Percentiles rank a stretch among this genome's conserved stretches.
Conservation (phyloP, 2,888 invertebrate species). For the Caenorhabditis doughertyi region DNA sequence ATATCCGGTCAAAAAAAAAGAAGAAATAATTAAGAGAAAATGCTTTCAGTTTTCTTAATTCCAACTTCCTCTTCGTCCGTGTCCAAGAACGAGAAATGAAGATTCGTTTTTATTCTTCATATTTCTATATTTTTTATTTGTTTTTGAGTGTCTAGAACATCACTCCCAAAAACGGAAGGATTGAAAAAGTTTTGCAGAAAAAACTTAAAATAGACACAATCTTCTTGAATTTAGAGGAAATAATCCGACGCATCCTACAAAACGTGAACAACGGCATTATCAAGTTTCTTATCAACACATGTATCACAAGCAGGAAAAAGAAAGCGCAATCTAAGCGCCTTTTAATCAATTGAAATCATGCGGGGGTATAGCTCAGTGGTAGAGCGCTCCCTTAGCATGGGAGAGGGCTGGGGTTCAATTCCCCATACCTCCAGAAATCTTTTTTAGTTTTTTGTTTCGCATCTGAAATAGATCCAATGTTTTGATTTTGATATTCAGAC, state of each 20-base stretch:
- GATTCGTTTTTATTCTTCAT: not conserved
- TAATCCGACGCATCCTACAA: too few species aligned
- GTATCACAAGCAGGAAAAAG: not conserved
- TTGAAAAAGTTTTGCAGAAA: too few species aligned
- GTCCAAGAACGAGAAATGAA: not conserved
- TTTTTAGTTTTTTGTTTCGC: conserved; percentile 19
- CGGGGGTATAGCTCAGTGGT: conserved; percentile 77
- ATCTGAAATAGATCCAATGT: not conserved
- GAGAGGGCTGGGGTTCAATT: conserved; percentile 76
- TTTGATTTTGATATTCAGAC: conserved; percentile 4
- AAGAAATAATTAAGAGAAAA: not conserved
- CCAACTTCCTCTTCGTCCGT: not conserved
- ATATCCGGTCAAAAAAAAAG: not conserved
- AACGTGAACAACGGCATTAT: too few species aligned
- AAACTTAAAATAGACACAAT: too few species aligned
- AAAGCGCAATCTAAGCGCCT: not conserved
- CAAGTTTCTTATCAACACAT: too few species aligned
- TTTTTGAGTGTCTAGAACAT: not conserved
- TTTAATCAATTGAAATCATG: not conserved
- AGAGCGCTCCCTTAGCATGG: conserved; percentile 78
- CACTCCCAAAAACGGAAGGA: too few species aligned
- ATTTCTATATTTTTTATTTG: not conserved
- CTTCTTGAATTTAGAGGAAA: too few species aligned
- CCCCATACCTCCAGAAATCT: conserved; percentile 71
- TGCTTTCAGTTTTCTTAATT: not conserved